Evolutionary conservation across 2,797 vertebrate species (phyloP), one percentile per base, ranked within the genome.

Genomic region (Hozukius guyotensis): DNA sequence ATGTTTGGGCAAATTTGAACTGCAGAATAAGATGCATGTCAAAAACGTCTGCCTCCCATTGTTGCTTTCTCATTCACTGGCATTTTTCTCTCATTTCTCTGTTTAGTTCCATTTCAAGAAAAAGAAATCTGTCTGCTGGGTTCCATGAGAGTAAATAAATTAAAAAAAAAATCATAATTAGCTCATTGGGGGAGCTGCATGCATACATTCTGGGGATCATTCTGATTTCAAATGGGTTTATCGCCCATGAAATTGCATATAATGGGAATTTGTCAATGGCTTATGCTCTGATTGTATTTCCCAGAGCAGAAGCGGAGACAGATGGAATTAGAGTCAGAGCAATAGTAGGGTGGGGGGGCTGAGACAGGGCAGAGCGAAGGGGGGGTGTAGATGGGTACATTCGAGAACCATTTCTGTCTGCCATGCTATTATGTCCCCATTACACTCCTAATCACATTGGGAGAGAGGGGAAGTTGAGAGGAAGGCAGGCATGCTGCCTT

Each of bases 221-320:
- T 92, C 88, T 78, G 87, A 93, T 93, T 93, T 92, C 56, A 91
- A 83, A 92, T 90, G 85, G 85, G 79, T 94, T 94, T 93, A 90
- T 89, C 59, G 61, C 79, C 89, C 92, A 93, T 93, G 92, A 93
- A 94, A 94, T 94, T 93, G 86, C 85, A 89, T 84, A 94, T 92
- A 93, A 93, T 91, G 83, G 88, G 82, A 93, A 92, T 93, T 92
- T 93, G 91, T 91, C 83, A 83, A 66, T 88, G 90, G 89, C 83
- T 92, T 88, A 85, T 88, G 80, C 73, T 88, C 83, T 89, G 88
- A 93, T 92, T 93, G 90, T 92, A 83, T 92, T 90, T 92, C 85
- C 72, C 81, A 62, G 77, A 85, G 86, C 80, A 80, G 74, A 60
- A 87, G 63, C 22, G n/a, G 77, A 86, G 82, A 77, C 80, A 84